Conservation (phyloP, 1,140 invertebrate genomes). For the Drosophila sp. region DNA sequence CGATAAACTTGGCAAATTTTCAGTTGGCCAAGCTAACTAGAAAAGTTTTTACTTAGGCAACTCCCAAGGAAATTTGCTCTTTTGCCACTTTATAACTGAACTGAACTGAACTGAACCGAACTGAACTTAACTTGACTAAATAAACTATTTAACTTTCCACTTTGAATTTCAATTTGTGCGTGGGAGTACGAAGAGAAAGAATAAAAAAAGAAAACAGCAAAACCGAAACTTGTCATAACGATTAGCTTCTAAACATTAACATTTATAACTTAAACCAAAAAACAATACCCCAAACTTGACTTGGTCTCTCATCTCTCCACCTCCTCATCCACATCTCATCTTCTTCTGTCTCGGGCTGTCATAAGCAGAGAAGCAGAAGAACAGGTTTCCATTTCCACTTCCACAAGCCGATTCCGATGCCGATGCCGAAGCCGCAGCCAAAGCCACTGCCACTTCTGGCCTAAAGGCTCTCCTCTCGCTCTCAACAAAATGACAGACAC, state of each 20-base stretch:
- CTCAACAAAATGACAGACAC: constrained; percentile 8
- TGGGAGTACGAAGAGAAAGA: neutral
- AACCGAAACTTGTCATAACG: constrained; percentile 5
- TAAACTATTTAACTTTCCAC: constrained; percentile 3
- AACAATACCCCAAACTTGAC: constrained; percentile 7
- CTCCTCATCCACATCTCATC: no score
- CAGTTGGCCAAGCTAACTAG: constrained; percentile 61
- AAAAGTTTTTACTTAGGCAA: constrained; percentile 50
- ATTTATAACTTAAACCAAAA: constrained; percentile 17
- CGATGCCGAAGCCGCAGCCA: no score
- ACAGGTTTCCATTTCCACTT: constrained; percentile 5
- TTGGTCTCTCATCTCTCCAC: constrained; percentile 4
- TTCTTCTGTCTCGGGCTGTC: constrained; percentile 7
- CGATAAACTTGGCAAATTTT: constrained; percentile 73
- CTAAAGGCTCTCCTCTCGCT: neutral
- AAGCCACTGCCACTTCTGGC: constrained; percentile 9
- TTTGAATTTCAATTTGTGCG: constrained; percentile 5
- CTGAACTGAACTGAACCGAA: neutral
- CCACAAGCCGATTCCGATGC: neutral
- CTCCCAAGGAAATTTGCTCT: neutral
- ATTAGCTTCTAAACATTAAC: constrained; percentile 20
- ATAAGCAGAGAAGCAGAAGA: constrained; percentile 13
- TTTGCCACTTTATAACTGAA: neutral
- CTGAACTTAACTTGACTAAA: constrained; percentile 1
- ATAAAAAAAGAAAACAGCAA: neutral